Conservation (phyloP, 2,797 vertebrate species). For the Phataginus tetradactyla region DNA sequence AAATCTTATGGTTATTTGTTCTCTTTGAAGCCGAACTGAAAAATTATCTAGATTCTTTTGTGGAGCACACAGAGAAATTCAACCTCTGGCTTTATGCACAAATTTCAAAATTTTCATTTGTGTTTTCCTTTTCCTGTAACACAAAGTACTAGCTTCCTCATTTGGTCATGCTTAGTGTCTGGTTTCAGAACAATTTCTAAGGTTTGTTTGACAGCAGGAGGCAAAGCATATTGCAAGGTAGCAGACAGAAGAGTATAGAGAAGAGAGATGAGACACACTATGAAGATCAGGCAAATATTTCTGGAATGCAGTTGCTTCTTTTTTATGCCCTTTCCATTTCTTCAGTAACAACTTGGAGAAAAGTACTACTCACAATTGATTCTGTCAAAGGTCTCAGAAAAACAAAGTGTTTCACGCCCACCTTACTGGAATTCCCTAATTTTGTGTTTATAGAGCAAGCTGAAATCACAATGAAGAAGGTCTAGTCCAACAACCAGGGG, state of each 20-base stretch:
- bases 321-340: background rate
- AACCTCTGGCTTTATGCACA: background rate
- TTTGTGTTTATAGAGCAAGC: background rate
- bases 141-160: background rate
- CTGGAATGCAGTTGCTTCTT: background rate
- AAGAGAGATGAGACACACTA: background rate
- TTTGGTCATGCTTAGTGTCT: background rate
- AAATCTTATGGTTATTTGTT: constrained; percentile 3
- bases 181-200: constrained; percentile 16
- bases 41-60: background rate
- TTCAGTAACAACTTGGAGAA: background rate
- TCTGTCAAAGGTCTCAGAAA: background rate
- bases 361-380: background rate
- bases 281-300: background rate
- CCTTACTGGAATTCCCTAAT: background rate
- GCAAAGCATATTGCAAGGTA: background rate
- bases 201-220: background rate
- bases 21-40: constrained; percentile 39
- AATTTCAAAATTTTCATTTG: constrained; percentile 26
- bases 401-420: background rate
- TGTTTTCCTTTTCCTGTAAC: constrained; percentile 47
- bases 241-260: background rate
- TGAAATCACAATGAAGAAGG: background rate
- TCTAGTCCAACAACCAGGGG: background rate
- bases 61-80: background rate